phyloP scores from a whole-genome alignment of 2,113 vertebrate species.

The Bujurquina vittata region DNA sequence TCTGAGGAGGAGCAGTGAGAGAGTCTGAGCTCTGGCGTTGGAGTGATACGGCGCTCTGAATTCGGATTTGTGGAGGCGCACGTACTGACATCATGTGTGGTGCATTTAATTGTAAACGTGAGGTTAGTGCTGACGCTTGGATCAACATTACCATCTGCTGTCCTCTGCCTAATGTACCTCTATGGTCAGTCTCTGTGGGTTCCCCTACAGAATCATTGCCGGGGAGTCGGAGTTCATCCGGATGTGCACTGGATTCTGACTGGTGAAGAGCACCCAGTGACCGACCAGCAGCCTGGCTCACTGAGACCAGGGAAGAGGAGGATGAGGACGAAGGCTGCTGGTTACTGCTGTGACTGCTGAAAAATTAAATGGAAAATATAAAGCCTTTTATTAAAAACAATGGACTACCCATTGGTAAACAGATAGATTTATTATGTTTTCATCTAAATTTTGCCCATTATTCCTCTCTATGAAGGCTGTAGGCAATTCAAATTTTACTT shows the following conservation, averaged over 20 bases:
- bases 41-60: conserved; percentile 54
- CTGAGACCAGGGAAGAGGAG: conserved; percentile 58
- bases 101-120: conserved; percentile 27
- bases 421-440: not conserved
- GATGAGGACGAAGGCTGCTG: conserved; percentile 72
- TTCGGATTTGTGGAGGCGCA: conserved; percentile 48
- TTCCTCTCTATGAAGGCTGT: not conserved
- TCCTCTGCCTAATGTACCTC: conserved; percentile 12
- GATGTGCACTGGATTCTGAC: conserved; percentile 56
- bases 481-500: not conserved
- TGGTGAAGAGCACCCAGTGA: conserved; percentile 41
- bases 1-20: not conserved
- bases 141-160: conserved; percentile 52
- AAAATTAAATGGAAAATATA: conserved; percentile 3
- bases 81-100: not conserved
- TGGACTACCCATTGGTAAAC: not conserved
- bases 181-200: conserved; percentile 14
- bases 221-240: not conserved
- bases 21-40: conserved; percentile 39
- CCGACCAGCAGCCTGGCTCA: conserved; percentile 47
- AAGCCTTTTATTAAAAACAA: not conserved
- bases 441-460: not conserved
- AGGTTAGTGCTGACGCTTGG: conserved; percentile 38
- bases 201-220: conserved; percentile 17
- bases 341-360: conserved; percentile 45